Percentiles rank a stretch among this genome's conserved stretches.
Evolutionary conservation across 2,888 invertebrate genomes (phyloP).

Genomic region (Sepioteuthis lessoniana): DNA sequence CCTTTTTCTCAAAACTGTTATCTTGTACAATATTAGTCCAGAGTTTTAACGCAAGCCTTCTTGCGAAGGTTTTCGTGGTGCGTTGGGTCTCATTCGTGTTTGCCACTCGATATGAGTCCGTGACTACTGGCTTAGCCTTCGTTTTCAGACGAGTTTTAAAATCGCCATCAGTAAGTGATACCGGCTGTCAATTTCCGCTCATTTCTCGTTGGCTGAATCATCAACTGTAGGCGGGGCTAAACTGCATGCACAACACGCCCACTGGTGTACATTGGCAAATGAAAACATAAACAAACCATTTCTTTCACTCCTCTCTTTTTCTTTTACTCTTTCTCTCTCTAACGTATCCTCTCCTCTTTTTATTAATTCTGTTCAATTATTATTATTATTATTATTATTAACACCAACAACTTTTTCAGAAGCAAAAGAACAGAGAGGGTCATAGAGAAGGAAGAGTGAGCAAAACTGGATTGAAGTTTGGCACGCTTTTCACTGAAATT

Average conservation of each 20-base stretch:
- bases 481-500: neutral
- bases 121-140: neutral
- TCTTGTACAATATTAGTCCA: neutral
- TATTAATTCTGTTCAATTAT: neutral
- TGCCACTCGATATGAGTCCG: neutral
- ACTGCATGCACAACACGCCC: constrained; percentile 18
- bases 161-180: constrained; percentile 20
- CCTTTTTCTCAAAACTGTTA: neutral
- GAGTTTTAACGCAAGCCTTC: constrained; percentile 23
- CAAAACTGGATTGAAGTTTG: neutral
- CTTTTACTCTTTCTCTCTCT: no score
- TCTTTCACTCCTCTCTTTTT: neutral
- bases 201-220: neutral
- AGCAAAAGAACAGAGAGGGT: neutral
- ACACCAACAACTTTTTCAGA: neutral
- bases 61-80: neutral
- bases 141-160: neutral
- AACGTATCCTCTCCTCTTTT: neutral
- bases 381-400: neutral
- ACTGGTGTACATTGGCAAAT: neutral
- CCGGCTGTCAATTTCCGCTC: constrained; percentile 33
- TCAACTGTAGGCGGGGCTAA: neutral
- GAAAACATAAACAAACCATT: constrained; percentile 43
- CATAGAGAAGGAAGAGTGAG: neutral
- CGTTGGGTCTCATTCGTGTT: neutral